A percentile compares a stretch with the other conserved stretches of the same genome.
phyloP scores from a whole-genome alignment of 2,888 invertebrate species.

The Agrochola lychnidis region DNA sequence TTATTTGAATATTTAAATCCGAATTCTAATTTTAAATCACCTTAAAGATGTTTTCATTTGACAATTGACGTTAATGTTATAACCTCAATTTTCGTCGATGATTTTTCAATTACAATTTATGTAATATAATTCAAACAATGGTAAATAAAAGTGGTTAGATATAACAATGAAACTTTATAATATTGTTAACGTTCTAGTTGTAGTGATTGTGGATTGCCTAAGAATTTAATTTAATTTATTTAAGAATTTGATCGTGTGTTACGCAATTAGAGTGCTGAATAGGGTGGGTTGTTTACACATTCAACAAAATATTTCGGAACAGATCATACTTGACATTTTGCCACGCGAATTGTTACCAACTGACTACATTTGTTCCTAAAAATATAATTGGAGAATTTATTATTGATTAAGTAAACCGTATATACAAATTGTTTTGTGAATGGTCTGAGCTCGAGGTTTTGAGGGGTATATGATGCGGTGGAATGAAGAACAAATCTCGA shows the following conservation, averaged over 20 bases:
- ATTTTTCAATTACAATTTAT: too few relatives aligned
- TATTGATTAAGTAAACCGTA: neutral
- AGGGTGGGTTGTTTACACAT: neutral
- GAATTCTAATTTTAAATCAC: neutral
- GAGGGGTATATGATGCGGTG: neutral
- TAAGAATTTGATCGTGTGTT: too few relatives aligned
- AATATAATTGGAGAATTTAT: constrained; percentile 3
- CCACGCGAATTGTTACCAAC: constrained; percentile 8
- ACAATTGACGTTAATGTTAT: neutral
- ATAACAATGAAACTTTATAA: too few relatives aligned
- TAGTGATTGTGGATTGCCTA: too few relatives aligned
- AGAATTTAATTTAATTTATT: too few relatives aligned
- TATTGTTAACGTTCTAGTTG: too few relatives aligned
- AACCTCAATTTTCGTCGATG: neutral
- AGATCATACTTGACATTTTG: constrained; percentile 13
- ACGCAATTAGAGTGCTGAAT: neutral
- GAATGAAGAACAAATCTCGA: neutral
- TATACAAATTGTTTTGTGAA: neutral
- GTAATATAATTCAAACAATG: too few relatives aligned
- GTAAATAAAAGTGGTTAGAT: too few relatives aligned
- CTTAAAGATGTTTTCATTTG: neutral
- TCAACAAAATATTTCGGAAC: neutral
- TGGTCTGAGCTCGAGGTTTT: neutral
- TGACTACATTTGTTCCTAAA: constrained; percentile 23
- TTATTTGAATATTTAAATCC: neutral